Percentiles rank a stretch among this genome's conserved stretches.
Evolutionary conservation across 2,113 vertebrate genomes (phyloP).

Genomic region (Stercorarius parasiticus): DNA sequence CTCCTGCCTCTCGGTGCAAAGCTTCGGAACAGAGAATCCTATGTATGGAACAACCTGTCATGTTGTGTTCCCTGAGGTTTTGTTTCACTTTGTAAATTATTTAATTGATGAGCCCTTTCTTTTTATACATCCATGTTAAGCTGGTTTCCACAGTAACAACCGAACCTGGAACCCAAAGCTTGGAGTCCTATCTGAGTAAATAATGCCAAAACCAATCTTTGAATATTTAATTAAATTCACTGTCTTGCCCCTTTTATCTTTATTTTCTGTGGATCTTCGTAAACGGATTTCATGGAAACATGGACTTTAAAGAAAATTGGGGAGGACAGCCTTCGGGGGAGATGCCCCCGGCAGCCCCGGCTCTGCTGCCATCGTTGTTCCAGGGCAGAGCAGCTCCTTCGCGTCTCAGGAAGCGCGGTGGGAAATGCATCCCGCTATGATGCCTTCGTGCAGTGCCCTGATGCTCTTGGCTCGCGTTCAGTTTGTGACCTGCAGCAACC

Average conservation of each 20-base stretch:
- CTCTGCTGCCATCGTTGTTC: rapidly evolving
- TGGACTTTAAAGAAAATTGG: background rate
- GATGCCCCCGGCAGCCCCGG: rapidly evolving
- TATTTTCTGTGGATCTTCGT: background rate
- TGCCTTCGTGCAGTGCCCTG: background rate
- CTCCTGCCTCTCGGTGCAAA: background rate
- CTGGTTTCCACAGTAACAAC: conserved; percentile 74
- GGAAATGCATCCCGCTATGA: rapidly evolving
- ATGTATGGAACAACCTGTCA: background rate
- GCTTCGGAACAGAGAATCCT: background rate
- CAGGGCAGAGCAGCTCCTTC: background rate
- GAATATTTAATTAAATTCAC: conserved; percentile 15
- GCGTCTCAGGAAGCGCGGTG: rapidly evolving
- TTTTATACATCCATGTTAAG: conserved; percentile 14
- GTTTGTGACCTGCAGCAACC: rapidly evolving
- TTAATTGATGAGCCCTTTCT: conserved; percentile 66
- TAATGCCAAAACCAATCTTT: conserved; percentile 27
- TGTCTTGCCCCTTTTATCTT: background rate
- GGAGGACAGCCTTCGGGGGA: background rate
- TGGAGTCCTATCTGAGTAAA: conserved; percentile 49
- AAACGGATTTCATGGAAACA: background rate
- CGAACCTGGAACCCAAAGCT: conserved; percentile 36
- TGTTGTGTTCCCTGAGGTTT: conserved; percentile 18
- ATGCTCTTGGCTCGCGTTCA: rapidly evolving
- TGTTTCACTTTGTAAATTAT: conserved; percentile 44